These are phyloP conservation scores for Phyllostomus discolor DNA, from an alignment of 2,113 vertebrate genomes.

Conservation along the genomic window DNA sequence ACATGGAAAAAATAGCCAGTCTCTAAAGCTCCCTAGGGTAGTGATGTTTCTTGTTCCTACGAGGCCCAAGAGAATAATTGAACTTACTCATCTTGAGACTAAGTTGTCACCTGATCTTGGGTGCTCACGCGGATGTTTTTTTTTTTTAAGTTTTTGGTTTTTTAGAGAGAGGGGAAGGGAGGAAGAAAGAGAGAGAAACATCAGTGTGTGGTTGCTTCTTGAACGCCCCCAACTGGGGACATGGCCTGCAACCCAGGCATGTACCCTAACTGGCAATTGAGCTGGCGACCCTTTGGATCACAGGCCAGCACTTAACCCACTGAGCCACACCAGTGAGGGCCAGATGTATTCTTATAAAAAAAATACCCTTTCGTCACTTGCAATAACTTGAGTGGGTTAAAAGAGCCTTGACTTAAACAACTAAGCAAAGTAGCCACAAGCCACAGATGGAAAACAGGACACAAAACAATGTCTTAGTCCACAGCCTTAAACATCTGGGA, in stretches of 20 bases:
- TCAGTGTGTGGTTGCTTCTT: too few species aligned
- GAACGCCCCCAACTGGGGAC: too few species aligned
- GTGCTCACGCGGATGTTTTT: background rate
- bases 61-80: background rate
- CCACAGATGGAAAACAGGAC: background rate
- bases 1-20: background rate
- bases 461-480: background rate
- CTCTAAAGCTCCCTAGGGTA: background rate
- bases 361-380: background rate
- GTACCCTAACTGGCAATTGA: too few species aligned
- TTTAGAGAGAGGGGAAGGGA: too few species aligned
- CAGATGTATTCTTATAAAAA: background rate
- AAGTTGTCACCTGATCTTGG: background rate
- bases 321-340: too few species aligned
- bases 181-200: too few species aligned
- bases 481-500: background rate
- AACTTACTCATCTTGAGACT: background rate
- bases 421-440: background rate
- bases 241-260: too few species aligned
- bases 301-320: too few species aligned
- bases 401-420: background rate
- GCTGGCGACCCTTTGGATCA: too few species aligned
- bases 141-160: background rate
- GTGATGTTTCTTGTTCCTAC: background rate
- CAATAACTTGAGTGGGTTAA: background rate